A percentile compares a stretch with the other conserved stretches of the same genome.
These are phyloP conservation scores for Ischnus inquisitorius DNA, from an alignment of 2,888 invertebrate species.

Conservation along the genomic window DNA sequence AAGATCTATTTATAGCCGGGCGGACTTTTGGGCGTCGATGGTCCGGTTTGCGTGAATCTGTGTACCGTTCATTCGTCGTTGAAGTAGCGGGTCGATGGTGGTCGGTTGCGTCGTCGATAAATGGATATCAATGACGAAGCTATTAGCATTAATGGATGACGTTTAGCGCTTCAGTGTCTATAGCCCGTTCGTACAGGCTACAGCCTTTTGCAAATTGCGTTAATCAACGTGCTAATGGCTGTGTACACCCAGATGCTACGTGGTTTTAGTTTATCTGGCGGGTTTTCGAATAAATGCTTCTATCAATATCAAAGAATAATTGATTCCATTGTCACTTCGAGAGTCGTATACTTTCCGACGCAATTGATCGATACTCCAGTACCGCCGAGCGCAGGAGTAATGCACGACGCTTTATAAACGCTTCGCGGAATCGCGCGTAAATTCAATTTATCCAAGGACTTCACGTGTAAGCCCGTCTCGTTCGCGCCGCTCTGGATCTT, in stretches of 20 bases:
- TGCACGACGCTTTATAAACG: constrained; percentile 7
- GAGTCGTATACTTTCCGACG: neutral
- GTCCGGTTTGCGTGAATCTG: neutral
- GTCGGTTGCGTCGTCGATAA: constrained; percentile 50
- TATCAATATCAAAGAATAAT: constrained; percentile 19
- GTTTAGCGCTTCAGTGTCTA: constrained; percentile 50
- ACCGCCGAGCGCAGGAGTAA: neutral
- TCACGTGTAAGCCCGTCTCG: constrained; percentile 21
- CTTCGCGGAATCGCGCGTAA: constrained; percentile 48
- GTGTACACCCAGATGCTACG: neutral
- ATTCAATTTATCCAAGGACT: constrained; percentile 51
- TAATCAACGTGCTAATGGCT: constrained; percentile 44
- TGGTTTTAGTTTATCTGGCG: neutral
- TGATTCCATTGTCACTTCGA: neutral
- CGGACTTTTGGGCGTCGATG: neutral
- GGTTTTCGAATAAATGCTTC: constrained; percentile 16
- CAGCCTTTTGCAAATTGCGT: constrained; percentile 32
- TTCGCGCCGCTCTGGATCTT: constrained; percentile 41
- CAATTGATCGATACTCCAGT: constrained; percentile 10
- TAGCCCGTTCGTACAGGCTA: neutral
- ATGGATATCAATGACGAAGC: constrained; percentile 72
- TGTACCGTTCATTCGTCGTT: constrained; percentile 18
- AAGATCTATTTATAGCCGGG: constrained; percentile 51
- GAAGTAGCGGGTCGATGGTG: constrained; percentile 26
- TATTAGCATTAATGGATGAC: constrained; percentile 75